Evolutionary conservation across 1,140 invertebrate species (phyloP), one percentile per base, ranked within the genome.

Genomic region (Drosophila nebulosa): DNA sequence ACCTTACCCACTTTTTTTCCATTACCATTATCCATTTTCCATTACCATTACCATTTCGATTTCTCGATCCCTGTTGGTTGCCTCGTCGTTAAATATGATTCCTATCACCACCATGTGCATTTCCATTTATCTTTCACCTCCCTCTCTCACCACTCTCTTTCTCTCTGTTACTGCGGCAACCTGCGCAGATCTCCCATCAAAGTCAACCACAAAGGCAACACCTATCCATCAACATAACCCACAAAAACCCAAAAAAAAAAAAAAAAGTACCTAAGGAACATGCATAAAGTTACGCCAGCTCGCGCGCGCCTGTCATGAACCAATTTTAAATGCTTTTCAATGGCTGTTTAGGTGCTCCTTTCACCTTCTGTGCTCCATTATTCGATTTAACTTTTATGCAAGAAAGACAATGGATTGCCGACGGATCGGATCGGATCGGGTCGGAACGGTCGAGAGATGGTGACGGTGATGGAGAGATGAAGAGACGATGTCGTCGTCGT

Each of bases 251-350:
- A 35, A 50, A 69, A 63, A 64, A 16, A 14, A 14, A 52, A 60
- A 21, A 10, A 26, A 52, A 53, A 30, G 27, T 9, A 30, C 27
- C 27, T 30, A 30, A 24, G 16, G 3, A 30, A 39, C 2, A 42
- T 18, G 9, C 14, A 46, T 7, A 9, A 21, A 46, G 39, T 46
- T 46, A 46, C 18, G 16, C n/a, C 39, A 21, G n/a, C 39, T 2
- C 16, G 7, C 39, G 39, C 39, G 16, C 75, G 60, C 36, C 64
- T 74, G 68, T 85, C 69, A 74, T 85, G 80, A 74, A 80, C 80
- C 78, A 85, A 85, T 85, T 86, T 80, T 69, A 67, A 78, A 86
- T 86, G 81, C 83, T 81, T 86, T 88, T 88, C 81, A 86, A 67
- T 69, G 83, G 61, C 81, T 81, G 65, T 69, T 85, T 86, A 68